Conservation (phyloP, 2,888 invertebrate species). For the Caenorhabditis sp. region DNA sequence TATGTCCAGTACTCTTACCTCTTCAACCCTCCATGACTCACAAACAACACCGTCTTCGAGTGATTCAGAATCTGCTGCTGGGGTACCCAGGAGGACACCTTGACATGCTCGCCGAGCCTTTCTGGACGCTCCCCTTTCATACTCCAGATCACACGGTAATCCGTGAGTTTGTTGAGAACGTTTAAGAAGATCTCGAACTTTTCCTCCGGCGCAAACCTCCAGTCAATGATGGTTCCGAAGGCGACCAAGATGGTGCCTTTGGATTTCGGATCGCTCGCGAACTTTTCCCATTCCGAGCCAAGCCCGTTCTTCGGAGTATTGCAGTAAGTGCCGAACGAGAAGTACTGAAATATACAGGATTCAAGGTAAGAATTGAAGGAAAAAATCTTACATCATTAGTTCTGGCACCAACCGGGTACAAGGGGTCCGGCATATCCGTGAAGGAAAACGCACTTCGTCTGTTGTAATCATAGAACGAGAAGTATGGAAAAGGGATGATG, state of each 20-base stretch:
- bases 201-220: constrained; percentile 56
- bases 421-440: constrained; percentile 64
- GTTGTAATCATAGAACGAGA: constrained; percentile 61
- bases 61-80: constrained; percentile 59
- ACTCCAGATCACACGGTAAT: constrained; percentile 57
- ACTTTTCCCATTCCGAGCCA: constrained; percentile 30
- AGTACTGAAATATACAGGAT: constrained; percentile 37
- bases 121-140: constrained; percentile 57
- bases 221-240: constrained; percentile 63
- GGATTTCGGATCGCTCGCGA: constrained; percentile 50
- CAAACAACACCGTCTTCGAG: constrained; percentile 56
- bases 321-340: constrained; percentile 64
- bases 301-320: constrained; percentile 20
- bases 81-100: constrained; percentile 56
- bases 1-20: constrained; percentile 34
- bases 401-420: constrained; percentile 58
- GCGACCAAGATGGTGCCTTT: constrained; percentile 62
- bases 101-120: constrained; percentile 42
- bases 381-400: constrained; percentile 62
- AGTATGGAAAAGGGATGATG: constrained; percentile 48
- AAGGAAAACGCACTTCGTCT: constrained; percentile 48
- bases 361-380: too few species aligned
- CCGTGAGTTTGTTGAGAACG: constrained; percentile 38
- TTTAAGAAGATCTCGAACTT: constrained; percentile 52
- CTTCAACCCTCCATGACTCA: constrained; percentile 65